Evolutionary conservation across 2,888 invertebrate genomes (phyloP).

Genomic region (Flabesymbios commensalis): DNA sequence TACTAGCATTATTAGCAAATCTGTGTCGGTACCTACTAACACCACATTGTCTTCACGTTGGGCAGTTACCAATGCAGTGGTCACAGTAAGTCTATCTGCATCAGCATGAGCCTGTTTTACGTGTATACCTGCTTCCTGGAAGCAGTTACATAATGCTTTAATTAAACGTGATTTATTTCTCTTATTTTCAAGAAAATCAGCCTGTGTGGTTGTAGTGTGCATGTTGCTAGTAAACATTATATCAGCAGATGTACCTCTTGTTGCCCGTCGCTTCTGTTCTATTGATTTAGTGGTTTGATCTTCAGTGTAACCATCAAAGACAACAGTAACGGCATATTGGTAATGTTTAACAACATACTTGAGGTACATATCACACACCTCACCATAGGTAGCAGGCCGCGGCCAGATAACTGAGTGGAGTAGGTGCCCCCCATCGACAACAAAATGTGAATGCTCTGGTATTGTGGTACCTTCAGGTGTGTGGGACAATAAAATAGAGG

Average conservation of each 20-base stretch:
- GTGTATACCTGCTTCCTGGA: not conserved
- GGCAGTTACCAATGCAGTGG: not conserved
- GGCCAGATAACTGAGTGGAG: slow-evolving; percentile 44
- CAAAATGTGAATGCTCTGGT: slow-evolving; percentile 17
- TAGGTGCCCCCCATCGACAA: slow-evolving; percentile 33
- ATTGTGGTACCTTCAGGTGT: not conserved
- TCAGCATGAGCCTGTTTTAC: slow-evolving; percentile 1
- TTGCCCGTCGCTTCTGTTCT: not conserved
- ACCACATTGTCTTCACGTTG: not conserved
- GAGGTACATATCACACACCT: not conserved
- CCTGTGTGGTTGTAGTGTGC: not conserved
- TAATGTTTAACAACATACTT: not conserved
- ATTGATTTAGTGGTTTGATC: not conserved
- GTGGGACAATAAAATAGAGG: not conserved
- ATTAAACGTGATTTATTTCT: not conserved
- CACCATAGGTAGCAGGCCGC: not conserved
- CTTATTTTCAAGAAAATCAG: not conserved
- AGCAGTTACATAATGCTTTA: not conserved
- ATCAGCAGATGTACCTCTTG: not conserved
- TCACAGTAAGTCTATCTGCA: not conserved
- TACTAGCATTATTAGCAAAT: not conserved
- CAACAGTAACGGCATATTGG: not conserved
- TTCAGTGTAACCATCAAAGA: not conserved
- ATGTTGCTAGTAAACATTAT: not conserved
- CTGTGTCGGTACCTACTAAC: not conserved